Conservation (phyloP, 2,888 invertebrate genomes). For the Troides aeacus region DNA sequence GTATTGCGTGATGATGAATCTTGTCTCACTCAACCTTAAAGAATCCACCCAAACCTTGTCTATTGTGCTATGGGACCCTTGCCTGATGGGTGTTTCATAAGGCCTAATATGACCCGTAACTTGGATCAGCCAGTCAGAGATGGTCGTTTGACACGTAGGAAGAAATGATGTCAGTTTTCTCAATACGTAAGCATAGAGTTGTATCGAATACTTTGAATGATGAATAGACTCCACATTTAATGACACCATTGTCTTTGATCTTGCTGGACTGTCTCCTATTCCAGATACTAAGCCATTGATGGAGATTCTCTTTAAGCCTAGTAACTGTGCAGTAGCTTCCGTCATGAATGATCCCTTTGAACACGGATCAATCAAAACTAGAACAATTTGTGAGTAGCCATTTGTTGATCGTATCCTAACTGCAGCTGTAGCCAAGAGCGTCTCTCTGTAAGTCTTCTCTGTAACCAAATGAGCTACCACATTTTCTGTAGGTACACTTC, state of each 20-base stretch:
- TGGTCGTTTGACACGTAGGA: not conserved
- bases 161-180: conserved; percentile 2
- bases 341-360: not conserved
- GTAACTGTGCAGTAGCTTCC: not conserved
- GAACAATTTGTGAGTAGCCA: no score
- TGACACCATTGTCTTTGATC: not conserved
- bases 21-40: not conserved
- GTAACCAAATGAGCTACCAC: not conserved
- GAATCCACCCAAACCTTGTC: not conserved
- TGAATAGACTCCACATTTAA: not conserved
- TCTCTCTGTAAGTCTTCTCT: not conserved
- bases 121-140: not conserved
- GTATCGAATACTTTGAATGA: not conserved
- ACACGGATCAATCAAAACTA: not conserved
- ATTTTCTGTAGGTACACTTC: not conserved
- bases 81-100: not conserved
- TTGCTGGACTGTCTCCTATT: not conserved
- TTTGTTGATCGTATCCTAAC: no score
- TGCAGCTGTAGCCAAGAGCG: not conserved
- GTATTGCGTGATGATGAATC: not conserved
- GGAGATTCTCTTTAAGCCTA: not conserved
- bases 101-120: not conserved
- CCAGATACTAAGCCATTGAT: conserved; percentile 1
- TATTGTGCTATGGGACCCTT: not conserved
- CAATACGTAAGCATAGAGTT: not conserved